Evolutionary conservation across 2,888 invertebrate genomes (phyloP).

Genomic region (Agriopis leucophaearia): DNA sequence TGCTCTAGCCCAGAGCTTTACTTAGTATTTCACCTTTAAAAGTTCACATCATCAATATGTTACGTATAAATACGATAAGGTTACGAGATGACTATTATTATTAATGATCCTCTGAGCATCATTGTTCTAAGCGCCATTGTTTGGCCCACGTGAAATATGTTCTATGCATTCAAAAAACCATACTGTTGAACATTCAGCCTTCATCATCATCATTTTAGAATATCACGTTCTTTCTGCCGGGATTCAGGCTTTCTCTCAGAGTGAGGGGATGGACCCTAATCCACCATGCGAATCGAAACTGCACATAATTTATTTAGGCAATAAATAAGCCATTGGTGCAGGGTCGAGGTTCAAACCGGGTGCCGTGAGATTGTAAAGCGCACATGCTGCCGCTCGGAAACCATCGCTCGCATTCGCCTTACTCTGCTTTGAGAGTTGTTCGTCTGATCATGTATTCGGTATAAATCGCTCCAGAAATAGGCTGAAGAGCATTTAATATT

Average conservation of each 20-base stretch:
- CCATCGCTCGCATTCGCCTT: too few species aligned
- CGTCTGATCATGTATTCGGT: background rate
- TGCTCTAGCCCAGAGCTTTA: conserved; percentile 24
- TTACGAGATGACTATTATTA: conserved; percentile 30
- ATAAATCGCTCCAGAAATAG: background rate
- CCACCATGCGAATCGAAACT: too few species aligned
- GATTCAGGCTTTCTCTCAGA: too few species aligned
- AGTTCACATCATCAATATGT: conserved; percentile 17
- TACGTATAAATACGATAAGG: conserved; percentile 21
- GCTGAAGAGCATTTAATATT: too few species aligned
- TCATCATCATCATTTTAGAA: too few species aligned
- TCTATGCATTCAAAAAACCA: conserved; percentile 14
- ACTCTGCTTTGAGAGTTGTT: background rate
- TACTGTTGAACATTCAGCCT: conserved; percentile 17
- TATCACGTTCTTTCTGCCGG: too few species aligned
- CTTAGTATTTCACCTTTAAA: conserved; percentile 14
- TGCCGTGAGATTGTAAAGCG: too few species aligned
- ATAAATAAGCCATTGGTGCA: too few species aligned
- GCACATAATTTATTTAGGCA: too few species aligned
- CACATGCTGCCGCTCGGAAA: too few species aligned
- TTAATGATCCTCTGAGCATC: conserved; percentile 26
- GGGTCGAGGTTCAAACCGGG: too few species aligned
- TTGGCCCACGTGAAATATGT: conserved; percentile 27
- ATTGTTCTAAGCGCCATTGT: conserved; percentile 35
- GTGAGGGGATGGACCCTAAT: too few species aligned